These are phyloP conservation scores for Peromyscus californicus DNA, from an alignment of 2,113 vertebrate genomes.

Conservation along the genomic window DNA sequence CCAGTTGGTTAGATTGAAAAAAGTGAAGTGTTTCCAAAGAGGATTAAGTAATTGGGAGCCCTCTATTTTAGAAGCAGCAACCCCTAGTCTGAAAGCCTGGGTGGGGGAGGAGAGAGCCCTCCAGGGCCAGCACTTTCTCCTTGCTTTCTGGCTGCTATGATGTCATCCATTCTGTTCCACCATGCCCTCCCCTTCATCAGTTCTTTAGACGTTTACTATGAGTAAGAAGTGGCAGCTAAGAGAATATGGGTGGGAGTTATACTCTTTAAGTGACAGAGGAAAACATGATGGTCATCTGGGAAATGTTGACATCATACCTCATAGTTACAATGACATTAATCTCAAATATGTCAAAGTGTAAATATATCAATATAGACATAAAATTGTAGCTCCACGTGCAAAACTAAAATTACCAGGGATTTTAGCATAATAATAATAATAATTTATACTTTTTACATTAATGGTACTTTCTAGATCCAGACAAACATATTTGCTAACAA, in stretches of 20 bases:
- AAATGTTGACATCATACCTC: neutral
- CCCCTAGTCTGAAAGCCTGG: neutral
- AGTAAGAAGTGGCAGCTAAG: neutral
- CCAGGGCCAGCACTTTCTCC: neutral
- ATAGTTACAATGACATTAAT: neutral
- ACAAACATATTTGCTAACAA: slow-evolving; percentile 82
- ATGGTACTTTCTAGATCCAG: slow-evolving; percentile 89
- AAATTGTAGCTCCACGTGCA: neutral
- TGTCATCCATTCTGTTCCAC: too few relatives aligned
- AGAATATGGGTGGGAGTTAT: neutral
- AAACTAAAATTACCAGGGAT: slow-evolving; percentile 79
- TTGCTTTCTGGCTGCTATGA: neutral
- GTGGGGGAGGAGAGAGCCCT: too few relatives aligned
- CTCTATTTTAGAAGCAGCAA: neutral
- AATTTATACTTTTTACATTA: slow-evolving; percentile 81
- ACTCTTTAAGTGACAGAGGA: neutral
- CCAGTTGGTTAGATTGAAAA: neutral
- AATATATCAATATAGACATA: neutral
- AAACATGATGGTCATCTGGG: neutral
- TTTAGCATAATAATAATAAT: slow-evolving; percentile 68
- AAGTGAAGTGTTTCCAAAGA: neutral
- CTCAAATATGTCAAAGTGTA: neutral
- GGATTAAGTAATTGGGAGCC: too few relatives aligned
- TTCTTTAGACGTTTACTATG: neutral
- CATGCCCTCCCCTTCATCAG: neutral